phyloP scores from a whole-genome alignment of 2,113 vertebrate genomes.

The Varanus salvator region DNA sequence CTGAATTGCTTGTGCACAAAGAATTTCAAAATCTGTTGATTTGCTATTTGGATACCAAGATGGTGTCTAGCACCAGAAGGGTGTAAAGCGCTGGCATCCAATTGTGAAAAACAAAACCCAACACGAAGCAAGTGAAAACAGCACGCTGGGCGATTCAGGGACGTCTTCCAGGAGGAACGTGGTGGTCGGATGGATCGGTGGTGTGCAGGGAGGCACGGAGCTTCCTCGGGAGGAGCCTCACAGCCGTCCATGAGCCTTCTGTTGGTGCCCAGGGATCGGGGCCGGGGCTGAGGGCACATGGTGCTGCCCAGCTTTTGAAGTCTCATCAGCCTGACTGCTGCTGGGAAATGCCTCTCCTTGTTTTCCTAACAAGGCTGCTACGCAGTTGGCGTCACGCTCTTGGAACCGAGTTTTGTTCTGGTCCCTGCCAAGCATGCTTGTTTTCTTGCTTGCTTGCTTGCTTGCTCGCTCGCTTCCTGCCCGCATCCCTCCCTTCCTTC shows the following conservation, averaged over 20 bases:
- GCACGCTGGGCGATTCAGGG: not conserved
- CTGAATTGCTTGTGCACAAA: not conserved
- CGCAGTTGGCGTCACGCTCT: not conserved
- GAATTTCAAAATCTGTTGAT: constrained; percentile 3
- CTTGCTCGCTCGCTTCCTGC: too few relatives aligned
- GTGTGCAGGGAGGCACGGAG: not conserved
- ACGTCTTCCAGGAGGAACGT: not conserved
- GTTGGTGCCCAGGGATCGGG: not conserved
- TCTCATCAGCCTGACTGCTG: too few relatives aligned
- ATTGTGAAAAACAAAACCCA: not conserved
- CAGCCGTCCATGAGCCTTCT: not conserved
- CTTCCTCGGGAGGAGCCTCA: too few relatives aligned
- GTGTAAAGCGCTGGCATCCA: not conserved
- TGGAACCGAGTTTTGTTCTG: not conserved
- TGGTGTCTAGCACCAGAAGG: not conserved
- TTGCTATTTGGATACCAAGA: not conserved
- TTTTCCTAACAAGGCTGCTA: not conserved
- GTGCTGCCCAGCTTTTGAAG: not conserved
- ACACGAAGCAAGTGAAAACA: too few relatives aligned
- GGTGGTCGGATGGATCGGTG: not conserved
- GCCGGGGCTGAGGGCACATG: not conserved
- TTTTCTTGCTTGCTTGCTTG: not conserved
- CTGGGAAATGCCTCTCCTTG: not conserved
- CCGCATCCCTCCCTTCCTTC: too few relatives aligned
- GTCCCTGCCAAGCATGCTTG: not conserved